Conservation (phyloP, 53 echinoderm and acorn worm genomes). For the Astropecten irregularis region DNA sequence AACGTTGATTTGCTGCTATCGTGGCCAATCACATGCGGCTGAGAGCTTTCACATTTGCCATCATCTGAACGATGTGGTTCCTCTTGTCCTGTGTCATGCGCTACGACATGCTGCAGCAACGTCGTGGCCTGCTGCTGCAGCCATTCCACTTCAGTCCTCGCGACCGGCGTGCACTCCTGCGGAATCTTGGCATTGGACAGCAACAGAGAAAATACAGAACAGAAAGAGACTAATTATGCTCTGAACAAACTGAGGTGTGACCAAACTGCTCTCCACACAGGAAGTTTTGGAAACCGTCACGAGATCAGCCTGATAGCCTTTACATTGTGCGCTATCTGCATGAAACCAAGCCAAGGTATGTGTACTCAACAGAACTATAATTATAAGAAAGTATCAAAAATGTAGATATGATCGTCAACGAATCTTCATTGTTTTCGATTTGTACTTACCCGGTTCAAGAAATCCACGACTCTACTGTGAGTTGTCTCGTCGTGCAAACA, state of each 20-base stretch:
- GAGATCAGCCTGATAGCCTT: no score
- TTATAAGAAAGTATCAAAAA: no score
- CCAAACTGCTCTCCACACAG: no score
- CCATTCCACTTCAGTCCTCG: constrained; percentile 11
- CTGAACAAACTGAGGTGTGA: neutral
- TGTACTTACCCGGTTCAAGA: constrained; percentile 79
- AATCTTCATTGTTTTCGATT: no score
- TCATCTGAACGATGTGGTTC: neutral
- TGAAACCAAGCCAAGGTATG: no score
- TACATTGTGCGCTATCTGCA: no score
- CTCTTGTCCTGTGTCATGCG: neutral
- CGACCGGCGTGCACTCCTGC: neutral
- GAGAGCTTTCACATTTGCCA: neutral
- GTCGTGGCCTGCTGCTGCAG: constrained; percentile 26
- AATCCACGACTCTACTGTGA: constrained; percentile 75
- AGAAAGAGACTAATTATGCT: neutral
- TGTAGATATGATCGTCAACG: no score
- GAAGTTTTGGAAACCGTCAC: no score
- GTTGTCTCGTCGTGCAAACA: constrained; percentile 75
- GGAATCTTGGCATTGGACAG: neutral
- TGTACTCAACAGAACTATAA: no score
- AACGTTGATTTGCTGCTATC: neutral
- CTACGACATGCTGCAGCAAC: neutral
- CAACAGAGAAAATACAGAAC: neutral
- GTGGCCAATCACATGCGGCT: neutral